These are phyloP conservation scores for Esox niger DNA, from an alignment of 2,113 vertebrate genomes.

Conservation along the genomic window DNA sequence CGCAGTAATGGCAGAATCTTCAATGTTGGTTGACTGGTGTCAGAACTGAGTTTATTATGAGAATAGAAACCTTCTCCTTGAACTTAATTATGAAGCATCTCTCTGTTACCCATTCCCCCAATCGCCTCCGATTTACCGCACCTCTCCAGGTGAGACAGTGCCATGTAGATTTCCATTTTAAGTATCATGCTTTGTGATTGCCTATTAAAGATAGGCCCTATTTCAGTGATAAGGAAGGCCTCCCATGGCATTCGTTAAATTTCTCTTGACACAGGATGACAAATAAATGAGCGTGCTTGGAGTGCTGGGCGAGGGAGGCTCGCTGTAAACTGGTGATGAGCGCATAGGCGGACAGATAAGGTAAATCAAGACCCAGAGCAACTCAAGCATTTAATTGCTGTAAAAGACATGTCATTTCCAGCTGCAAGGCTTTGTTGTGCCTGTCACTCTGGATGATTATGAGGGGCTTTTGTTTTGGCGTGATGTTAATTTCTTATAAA, in stretches of 20 bases:
- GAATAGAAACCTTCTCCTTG: conserved; percentile 35
- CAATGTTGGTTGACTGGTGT: conserved; percentile 61
- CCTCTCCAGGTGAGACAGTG: conserved; percentile 59
- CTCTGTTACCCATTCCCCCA: conserved; percentile 23
- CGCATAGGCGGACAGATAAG: conserved; percentile 50
- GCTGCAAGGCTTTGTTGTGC: conserved; percentile 49
- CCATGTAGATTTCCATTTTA: conserved; percentile 51
- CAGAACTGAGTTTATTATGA: conserved; percentile 49
- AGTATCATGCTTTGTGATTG: conserved; percentile 42
- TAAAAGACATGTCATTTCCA: conserved; percentile 57
- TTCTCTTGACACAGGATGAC: conserved; percentile 61
- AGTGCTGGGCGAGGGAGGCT: conserved; percentile 32
- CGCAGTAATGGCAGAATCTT: conserved; percentile 36
- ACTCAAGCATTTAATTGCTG: conserved; percentile 67
- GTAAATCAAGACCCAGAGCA: conserved; percentile 63
- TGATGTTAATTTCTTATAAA: conserved; percentile 53
- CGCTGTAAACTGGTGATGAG: conserved; percentile 52
- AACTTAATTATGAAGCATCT: conserved; percentile 38
- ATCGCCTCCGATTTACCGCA: conserved; percentile 41
- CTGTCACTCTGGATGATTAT: conserved; percentile 58
- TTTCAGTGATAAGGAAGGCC: conserved; percentile 52
- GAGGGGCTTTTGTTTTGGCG: conserved; percentile 56
- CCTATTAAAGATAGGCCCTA: conserved; percentile 50
- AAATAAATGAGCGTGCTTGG: conserved; percentile 54
- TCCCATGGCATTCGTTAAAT: conserved; percentile 54